Evolutionary conservation across 2,888 invertebrate species (phyloP).

Genomic region (Mayetiola destructor): DNA sequence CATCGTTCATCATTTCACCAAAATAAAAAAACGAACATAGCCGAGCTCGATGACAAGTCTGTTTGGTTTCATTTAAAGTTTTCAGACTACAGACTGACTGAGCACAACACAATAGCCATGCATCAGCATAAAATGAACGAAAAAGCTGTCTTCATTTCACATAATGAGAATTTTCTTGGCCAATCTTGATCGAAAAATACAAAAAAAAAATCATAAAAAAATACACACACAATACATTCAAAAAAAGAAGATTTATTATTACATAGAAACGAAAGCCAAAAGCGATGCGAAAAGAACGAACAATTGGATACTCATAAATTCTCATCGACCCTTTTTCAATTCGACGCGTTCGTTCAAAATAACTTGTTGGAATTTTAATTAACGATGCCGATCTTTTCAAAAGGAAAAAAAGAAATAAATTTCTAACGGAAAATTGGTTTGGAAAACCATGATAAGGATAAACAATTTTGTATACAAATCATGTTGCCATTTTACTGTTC

Average conservation of each 20-base stretch:
- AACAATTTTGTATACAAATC: too few species aligned
- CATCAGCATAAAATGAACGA: neutral
- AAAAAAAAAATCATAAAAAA: neutral
- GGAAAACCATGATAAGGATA: too few species aligned
- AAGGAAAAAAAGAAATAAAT: too few species aligned
- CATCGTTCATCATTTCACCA: too few species aligned
- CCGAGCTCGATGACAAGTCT: neutral
- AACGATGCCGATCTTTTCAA: neutral
- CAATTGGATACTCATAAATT: neutral
- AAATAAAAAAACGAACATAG: neutral
- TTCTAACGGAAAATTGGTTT: too few species aligned
- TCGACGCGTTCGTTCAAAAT: neutral
- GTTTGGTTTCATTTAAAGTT: constrained; percentile 1
- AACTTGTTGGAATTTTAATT: neutral
- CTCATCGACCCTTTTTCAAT: neutral
- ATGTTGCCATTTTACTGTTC: too few species aligned
- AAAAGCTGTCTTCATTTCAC: too few species aligned
- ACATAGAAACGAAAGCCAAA: neutral
- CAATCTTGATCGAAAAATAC: neutral
- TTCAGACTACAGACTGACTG: neutral
- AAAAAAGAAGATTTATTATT: neutral
- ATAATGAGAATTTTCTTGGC: too few species aligned
- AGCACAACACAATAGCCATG: neutral
- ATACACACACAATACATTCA: neutral
- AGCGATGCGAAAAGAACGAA: neutral